Conservation (phyloP, 2,797 vertebrate species). For the Falco novaeseelandiae region DNA sequence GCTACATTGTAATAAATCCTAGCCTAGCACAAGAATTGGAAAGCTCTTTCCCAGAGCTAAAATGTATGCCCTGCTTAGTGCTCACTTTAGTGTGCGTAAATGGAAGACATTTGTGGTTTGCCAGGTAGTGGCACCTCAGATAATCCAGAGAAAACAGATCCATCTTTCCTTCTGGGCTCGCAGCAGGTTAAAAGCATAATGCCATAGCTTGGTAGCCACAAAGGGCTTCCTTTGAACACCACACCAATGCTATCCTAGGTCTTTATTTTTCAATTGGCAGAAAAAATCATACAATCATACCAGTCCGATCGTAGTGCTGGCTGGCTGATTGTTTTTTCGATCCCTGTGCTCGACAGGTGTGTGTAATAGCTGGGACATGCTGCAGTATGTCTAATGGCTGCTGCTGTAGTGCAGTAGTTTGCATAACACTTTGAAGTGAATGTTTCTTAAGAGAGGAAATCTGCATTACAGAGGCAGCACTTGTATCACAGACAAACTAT, state of each 20-base stretch:
- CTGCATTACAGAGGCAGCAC: background rate
- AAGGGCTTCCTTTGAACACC: background rate
- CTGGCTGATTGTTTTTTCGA: background rate
- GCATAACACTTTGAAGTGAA: conserved; percentile 18
- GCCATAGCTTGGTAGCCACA: background rate
- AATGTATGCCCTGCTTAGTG: background rate
- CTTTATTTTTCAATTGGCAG: background rate
- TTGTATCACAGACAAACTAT: background rate
- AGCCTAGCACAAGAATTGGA: background rate
- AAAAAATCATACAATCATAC: accelerated
- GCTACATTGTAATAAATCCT: background rate
- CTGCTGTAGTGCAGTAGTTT: background rate
- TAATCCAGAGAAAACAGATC: background rate
- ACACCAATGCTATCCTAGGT: background rate
- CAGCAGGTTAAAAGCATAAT: background rate
- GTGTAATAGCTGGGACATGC: background rate
- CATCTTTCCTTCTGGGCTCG: background rate
- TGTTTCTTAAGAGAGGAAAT: background rate
- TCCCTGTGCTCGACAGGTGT: background rate
- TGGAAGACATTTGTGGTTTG: background rate
- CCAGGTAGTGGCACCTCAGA: background rate
- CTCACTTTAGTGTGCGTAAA: background rate
- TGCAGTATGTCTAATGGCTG: background rate
- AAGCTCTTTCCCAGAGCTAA: background rate
- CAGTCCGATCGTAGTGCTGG: background rate